These are phyloP conservation scores for Oncopodura yosiiana DNA, from an alignment of 1,140 invertebrate genomes.

Conservation along the genomic window DNA sequence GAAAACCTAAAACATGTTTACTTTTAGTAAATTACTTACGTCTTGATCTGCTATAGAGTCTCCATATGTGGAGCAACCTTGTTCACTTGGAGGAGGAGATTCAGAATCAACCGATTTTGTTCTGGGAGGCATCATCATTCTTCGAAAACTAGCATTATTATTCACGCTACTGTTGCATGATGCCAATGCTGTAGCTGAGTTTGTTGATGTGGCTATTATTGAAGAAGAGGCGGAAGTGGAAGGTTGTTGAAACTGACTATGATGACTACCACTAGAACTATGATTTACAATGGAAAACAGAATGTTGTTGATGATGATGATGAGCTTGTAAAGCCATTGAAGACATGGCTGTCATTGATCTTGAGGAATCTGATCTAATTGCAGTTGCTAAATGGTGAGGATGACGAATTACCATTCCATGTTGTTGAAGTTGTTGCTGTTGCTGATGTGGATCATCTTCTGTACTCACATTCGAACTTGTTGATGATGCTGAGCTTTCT, in stretches of 20 bases:
- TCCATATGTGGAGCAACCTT: slow-evolving; percentile 36
- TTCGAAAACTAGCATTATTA: slow-evolving; percentile 10
- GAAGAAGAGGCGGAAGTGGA: background rate
- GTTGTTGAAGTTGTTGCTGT: slow-evolving; percentile 18
- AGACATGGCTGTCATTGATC: slow-evolving; percentile 4
- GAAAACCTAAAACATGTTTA: too few species aligned
- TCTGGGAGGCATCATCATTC: slow-evolving; percentile 36
- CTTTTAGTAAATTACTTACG: slow-evolving; percentile 25
- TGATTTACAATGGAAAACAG: background rate
- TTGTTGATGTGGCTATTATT: slow-evolving; percentile 6
- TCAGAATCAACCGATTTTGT: slow-evolving; percentile 36
- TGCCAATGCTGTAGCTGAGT: background rate
- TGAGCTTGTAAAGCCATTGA: slow-evolving; percentile 9
- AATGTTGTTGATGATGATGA: background rate
- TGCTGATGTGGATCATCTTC: slow-evolving; percentile 29
- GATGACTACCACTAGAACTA: background rate
- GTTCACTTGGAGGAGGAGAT: slow-evolving; percentile 37
- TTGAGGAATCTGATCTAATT: slow-evolving; percentile 9
- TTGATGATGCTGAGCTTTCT: slow-evolving; percentile 37
- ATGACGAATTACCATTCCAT: slow-evolving; percentile 4
- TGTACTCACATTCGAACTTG: slow-evolving; percentile 35
- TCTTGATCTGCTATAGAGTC: slow-evolving; percentile 37
- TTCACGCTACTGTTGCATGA: background rate
- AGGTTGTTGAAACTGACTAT: background rate
- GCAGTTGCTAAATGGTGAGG: slow-evolving; percentile 13